phyloP scores from a whole-genome alignment of 2,113 vertebrate genomes.

The Nestor notabilis region DNA sequence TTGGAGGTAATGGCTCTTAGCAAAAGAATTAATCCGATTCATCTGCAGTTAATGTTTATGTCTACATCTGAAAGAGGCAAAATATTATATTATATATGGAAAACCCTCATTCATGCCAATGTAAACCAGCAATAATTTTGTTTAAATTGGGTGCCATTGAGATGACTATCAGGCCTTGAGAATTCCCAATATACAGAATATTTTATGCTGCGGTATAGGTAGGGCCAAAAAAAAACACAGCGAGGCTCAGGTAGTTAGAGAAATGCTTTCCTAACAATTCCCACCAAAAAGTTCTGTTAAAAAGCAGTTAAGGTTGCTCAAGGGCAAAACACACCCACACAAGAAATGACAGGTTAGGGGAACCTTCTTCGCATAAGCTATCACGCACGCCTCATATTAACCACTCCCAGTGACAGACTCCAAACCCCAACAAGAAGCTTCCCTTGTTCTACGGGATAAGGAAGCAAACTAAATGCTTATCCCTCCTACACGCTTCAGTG shows the following conservation, averaged over 20 bases:
- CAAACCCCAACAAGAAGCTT: constrained; percentile 32
- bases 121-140: constrained; percentile 47
- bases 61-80: neutral
- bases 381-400: neutral
- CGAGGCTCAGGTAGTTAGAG: constrained; percentile 3
- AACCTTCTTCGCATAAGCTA: constrained; percentile 41
- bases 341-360: constrained; percentile 62
- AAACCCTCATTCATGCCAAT: constrained; percentile 7
- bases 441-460: constrained; percentile 18
- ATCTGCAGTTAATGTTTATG: neutral
- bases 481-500: neutral
- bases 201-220: constrained; percentile 27
- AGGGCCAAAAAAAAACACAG: constrained; percentile 1
- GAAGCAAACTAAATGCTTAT: neutral
- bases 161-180: constrained; percentile 52
- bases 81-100: constrained; percentile 30
- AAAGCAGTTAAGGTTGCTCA: constrained; percentile 60
- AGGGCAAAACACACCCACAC: constrained; percentile 64
- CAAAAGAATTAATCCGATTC: neutral
- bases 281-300: constrained; percentile 59
- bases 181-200: constrained; percentile 36
- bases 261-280: constrained; percentile 61
- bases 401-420: constrained; percentile 46
- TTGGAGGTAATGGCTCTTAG: neutral
- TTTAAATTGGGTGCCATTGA: constrained; percentile 21